Evolutionary conservation across 1,140 invertebrate species (phyloP).

Genomic region (Teleopsis dalmanni): DNA sequence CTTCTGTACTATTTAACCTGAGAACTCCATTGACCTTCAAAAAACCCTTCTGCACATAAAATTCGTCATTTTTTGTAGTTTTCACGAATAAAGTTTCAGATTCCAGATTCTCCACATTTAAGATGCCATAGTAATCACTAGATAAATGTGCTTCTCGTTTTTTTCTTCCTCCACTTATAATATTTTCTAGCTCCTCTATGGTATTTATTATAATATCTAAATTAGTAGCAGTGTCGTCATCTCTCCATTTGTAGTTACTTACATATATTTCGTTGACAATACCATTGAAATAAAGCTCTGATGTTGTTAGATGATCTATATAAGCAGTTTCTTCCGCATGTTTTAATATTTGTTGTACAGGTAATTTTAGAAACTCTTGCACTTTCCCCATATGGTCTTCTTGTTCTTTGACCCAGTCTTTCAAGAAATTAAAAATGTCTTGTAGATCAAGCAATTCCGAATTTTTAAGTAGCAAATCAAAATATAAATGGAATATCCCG

Average conservation of each 20-base stretch:
- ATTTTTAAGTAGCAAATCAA: conserved; percentile 25
- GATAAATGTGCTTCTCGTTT: conserved; percentile 20
- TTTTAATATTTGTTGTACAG: conserved; percentile 1
- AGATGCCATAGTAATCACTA: conserved; percentile 13
- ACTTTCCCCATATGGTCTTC: conserved; percentile 20
- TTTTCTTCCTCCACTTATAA: conserved; percentile 8
- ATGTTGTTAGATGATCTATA: conserved; percentile 17
- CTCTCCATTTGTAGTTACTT: conserved; percentile 25
- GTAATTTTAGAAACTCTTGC: conserved; percentile 1
- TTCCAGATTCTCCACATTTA: conserved; percentile 25
- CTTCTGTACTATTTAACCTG: conserved; percentile 19
- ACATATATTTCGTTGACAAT: conserved; percentile 22
- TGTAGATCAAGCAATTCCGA: conserved; percentile 34
- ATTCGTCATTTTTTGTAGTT: conserved; percentile 23
- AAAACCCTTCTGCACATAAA: conserved; percentile 27
- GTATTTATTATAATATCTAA: conserved; percentile 20
- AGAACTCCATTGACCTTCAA: conserved; percentile 24
- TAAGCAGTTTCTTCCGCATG: conserved; percentile 5
- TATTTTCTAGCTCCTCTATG: conserved; percentile 17
- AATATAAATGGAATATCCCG: conserved; percentile 31
- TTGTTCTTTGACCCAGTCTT: conserved; percentile 28
- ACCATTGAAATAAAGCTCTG: conserved; percentile 17
- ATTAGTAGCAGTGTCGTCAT: conserved; percentile 17
- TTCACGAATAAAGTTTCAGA: conserved; percentile 19
- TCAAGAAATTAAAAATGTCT: conserved; percentile 34